Percentiles rank a stretch among this genome's conserved stretches.
phyloP scores from a whole-genome alignment of 2,113 vertebrate species.

The Sus scrofa region DNA sequence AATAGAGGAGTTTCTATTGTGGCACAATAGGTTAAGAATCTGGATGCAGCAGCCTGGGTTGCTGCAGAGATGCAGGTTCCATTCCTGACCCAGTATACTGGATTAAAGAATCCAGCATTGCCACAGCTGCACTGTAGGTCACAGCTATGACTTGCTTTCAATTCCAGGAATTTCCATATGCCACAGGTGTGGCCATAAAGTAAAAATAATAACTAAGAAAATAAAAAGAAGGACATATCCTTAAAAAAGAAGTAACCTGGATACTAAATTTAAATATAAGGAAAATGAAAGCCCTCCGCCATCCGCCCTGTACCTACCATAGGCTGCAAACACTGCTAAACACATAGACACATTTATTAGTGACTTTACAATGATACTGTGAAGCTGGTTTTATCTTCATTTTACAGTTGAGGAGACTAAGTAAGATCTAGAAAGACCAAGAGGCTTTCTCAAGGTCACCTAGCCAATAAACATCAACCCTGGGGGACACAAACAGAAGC shows the following conservation, averaged over 20 bases:
- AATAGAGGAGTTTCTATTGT: neutral
- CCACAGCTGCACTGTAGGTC: too few relatives aligned
- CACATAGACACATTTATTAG: fast-evolving
- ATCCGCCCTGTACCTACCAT: neutral
- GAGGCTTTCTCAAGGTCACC: neutral
- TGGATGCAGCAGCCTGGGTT: too few relatives aligned
- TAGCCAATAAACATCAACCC: neutral
- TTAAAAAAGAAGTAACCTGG: slow-evolving; percentile 3
- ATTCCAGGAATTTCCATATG: too few relatives aligned
- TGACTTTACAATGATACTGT: neutral
- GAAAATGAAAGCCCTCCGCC: neutral
- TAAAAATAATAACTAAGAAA: neutral
- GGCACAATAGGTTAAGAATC: too few relatives aligned
- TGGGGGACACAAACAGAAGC: neutral
- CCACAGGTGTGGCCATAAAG: too few relatives aligned
- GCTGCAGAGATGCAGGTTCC: too few relatives aligned
- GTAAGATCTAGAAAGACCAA: neutral
- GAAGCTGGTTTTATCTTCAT: neutral
- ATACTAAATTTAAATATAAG: slow-evolving; percentile 1
- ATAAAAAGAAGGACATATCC: neutral
- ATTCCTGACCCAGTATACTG: too few relatives aligned
- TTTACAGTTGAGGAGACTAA: neutral
- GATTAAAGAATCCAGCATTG: too few relatives aligned
- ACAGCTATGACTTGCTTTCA: too few relatives aligned
- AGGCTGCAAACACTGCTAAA: neutral